Percentiles rank a stretch among this genome's conserved stretches.
Evolutionary conservation across 2,888 invertebrate genomes (phyloP).

Genomic region (Drosophila longiperda): DNA sequence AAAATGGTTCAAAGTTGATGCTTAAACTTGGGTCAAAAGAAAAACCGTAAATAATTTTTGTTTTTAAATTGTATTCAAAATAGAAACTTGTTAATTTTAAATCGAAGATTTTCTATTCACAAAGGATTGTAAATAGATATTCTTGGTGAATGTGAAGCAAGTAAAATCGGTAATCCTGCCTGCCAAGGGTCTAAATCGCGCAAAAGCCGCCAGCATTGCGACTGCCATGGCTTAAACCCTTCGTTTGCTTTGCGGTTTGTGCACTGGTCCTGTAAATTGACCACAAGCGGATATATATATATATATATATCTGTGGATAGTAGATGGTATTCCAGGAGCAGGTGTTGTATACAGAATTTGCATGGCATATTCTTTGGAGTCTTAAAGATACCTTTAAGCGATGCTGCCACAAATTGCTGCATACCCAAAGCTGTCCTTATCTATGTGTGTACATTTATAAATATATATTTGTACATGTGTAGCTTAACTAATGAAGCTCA

Average conservation of each 20-base stretch:
- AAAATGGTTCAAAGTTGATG: conserved; percentile 36
- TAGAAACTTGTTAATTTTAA: background rate
- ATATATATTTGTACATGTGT: background rate
- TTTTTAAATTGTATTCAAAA: background rate
- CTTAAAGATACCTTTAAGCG: conserved; percentile 15
- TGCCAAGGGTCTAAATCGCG: conserved; percentile 13
- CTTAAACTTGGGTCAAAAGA: conserved; percentile 18
- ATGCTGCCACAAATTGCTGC: background rate
- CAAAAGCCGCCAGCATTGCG: background rate
- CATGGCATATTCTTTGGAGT: background rate
- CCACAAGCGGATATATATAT: conserved; percentile 37
- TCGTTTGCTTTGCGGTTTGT: conserved; percentile 33
- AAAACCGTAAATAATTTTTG: background rate
- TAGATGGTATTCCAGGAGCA: conserved; percentile 1
- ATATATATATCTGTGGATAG: background rate
- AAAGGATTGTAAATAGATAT: background rate
- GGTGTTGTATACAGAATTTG: background rate
- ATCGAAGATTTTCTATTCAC: background rate
- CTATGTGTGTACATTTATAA: background rate
- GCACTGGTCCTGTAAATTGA: conserved; percentile 22
- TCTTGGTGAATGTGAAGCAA: conserved; percentile 4
- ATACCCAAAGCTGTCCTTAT: background rate
- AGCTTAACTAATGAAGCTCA: conserved; percentile 1
- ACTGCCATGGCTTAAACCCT: background rate
- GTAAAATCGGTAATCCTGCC: conserved; percentile 31